These are phyloP conservation scores for Episyrphus balteatus DNA, from an alignment of 1,140 invertebrate species.

Conservation along the genomic window DNA sequence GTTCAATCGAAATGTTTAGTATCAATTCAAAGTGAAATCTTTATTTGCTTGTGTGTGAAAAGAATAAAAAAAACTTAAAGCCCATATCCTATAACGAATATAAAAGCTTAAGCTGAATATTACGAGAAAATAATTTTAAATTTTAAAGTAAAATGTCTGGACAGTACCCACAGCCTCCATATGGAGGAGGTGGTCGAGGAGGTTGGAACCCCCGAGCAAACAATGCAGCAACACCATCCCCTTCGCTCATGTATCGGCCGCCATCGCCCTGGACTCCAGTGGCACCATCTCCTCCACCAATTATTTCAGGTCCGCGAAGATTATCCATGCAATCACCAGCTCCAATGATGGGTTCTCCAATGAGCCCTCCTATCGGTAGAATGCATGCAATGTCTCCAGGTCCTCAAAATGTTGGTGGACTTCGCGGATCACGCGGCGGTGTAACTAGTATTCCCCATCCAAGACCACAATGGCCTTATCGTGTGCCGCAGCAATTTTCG, in stretches of 20 bases:
- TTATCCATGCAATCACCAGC: slow-evolving; percentile 40
- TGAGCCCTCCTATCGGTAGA: slow-evolving; percentile 24
- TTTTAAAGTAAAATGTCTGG: slow-evolving; percentile 39
- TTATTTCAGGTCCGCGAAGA: slow-evolving; percentile 45
- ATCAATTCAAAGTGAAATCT: no score
- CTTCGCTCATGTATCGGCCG: slow-evolving; percentile 47
- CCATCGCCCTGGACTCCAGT: slow-evolving; percentile 50
- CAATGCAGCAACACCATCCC: slow-evolving; percentile 30
- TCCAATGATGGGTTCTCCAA: slow-evolving; percentile 16
- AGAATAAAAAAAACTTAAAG: no score
- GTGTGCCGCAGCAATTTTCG: slow-evolving; percentile 36
- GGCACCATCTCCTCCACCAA: slow-evolving; percentile 44
- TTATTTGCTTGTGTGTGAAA: no score
- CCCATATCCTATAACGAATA: not conserved
- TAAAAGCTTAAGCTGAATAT: not conserved
- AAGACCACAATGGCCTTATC: slow-evolving; percentile 47
- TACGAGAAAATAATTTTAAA: slow-evolving; percentile 1
- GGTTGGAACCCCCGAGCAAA: slow-evolving; percentile 28
- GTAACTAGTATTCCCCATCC: slow-evolving; percentile 42
- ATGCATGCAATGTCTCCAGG: slow-evolving; percentile 45
- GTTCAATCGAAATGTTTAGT: no score
- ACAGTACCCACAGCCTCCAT: slow-evolving; percentile 41
- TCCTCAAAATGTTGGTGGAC: slow-evolving; percentile 32
- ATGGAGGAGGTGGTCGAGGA: slow-evolving; percentile 39
- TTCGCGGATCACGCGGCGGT: slow-evolving; percentile 34